phyloP scores from a whole-genome alignment of 2,888 invertebrate genomes.

The Acrocyrtus sp. region DNA sequence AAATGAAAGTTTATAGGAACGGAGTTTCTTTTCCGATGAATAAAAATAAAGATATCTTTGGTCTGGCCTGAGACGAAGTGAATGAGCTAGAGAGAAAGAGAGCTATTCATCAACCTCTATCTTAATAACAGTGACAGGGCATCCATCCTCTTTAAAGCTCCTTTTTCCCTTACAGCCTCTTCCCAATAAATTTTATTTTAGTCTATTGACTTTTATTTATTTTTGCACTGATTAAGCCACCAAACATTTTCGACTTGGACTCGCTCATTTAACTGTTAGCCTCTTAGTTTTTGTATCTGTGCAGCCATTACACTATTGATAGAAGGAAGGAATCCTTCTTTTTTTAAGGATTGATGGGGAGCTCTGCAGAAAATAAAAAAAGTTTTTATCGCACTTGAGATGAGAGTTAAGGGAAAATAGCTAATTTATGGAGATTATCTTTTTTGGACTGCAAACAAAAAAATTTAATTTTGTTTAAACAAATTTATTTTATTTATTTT shows the following conservation, averaged over 20 bases:
- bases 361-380: too few relatives aligned
- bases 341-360: too few relatives aligned
- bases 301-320: too few relatives aligned
- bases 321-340: too few relatives aligned
- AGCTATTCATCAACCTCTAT: conserved; percentile 32
- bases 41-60: conserved; percentile 37
- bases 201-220: conserved; percentile 28
- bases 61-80: not conserved
- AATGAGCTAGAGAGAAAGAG: conserved; percentile 5
- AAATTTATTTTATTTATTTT: not conserved
- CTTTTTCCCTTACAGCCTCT: not conserved
- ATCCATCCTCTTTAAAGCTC: not conserved
- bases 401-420: too few relatives aligned
- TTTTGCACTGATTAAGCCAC: conserved; percentile 21
- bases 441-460: too few relatives aligned
- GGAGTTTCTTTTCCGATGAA: conserved; percentile 14
- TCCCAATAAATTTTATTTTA: conserved; percentile 34
- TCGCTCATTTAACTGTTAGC: too few relatives aligned
- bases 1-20: not conserved
- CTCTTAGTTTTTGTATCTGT: too few relatives aligned
- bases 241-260: too few relatives aligned
- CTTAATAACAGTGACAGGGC: conserved; percentile 1
- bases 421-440: too few relatives aligned
- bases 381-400: too few relatives aligned
- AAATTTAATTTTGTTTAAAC: not conserved